These are phyloP conservation scores for Geotrypetes seraphini DNA, from an alignment of 2,797 vertebrate genomes.

Conservation along the genomic window DNA sequence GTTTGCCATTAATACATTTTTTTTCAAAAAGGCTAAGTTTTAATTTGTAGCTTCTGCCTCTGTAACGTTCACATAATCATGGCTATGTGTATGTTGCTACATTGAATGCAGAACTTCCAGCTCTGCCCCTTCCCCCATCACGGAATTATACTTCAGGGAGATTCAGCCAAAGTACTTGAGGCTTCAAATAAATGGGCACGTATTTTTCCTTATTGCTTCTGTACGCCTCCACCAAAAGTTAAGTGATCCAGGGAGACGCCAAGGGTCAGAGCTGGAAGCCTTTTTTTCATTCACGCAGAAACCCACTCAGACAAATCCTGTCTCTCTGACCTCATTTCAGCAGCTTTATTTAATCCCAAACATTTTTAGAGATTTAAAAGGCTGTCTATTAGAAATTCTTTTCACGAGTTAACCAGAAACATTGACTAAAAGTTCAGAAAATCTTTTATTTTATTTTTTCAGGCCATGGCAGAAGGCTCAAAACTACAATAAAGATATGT, in stretches of 20 bases:
- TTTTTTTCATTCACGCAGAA: conserved; percentile 5
- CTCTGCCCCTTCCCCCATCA: neutral
- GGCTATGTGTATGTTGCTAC: conserved; percentile 2
- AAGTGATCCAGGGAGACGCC: conserved; percentile 7
- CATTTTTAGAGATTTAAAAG: conserved; percentile 5
- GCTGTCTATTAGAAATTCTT: neutral
- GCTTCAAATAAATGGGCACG: neutral
- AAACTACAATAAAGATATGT: too few species aligned
- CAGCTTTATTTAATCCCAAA: conserved; percentile 8
- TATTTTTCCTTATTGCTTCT: conserved; percentile 1
- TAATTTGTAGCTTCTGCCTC: neutral
- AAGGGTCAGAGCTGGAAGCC: conserved; percentile 1
- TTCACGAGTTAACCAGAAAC: neutral
- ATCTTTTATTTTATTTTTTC: too few species aligned
- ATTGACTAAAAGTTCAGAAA: neutral
- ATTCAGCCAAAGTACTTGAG: conserved; percentile 3
- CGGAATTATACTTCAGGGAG: conserved; percentile 4
- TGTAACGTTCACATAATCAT: neutral
- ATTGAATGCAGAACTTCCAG: neutral
- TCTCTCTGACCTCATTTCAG: conserved; percentile 28
- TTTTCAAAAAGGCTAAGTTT: too few species aligned
- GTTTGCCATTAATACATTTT: too few species aligned
- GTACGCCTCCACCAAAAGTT: neutral
- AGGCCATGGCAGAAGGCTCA: too few species aligned
- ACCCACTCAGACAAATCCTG: neutral